Base-by-base conservation (phyloP, 2,113 vertebrate genomes). In the Corynorhinus townsendii region DNA sequence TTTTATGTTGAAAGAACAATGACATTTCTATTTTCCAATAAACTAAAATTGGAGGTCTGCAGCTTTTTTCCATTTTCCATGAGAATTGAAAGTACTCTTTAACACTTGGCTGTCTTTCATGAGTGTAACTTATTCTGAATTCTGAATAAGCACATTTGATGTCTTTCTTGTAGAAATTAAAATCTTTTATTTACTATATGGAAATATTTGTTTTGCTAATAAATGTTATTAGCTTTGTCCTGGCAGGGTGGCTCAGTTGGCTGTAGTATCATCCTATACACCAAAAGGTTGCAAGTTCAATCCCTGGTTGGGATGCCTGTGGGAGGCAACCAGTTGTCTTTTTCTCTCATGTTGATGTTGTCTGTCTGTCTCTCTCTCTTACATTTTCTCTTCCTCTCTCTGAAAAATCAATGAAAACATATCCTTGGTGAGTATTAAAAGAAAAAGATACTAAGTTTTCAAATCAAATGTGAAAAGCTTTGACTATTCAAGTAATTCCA, bases 1-100 rank as follows among this genome's bases (percentile, higher is more conserved):
- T 98, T 95, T 93, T 95, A 30, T 43, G 15, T 38, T 47, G 7
- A 38, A 95, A 96, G 43, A 49, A 24, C 62, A 95, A 54, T 73
- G 79, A 94, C 71, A 7, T 54, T 91, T 93, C 47, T 95, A 35
- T 92, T 88, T 95, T 47, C 76, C 35, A 72, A 0, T 0, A 0
- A 52, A 38, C 40, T 84, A 91, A 64, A 94, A 64, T 93, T 93
- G 68, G 40, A 80, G 5, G 0, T 76, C 49, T 89, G 11, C 26
- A 95, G 69, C 0, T 0, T 4, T 0, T 14, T 52, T 0, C 0
- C 1, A 3, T 62, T 49, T 10, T 94, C 77, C 2, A 0, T 12
- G 1, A 80, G 20, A 93, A 43, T 20, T 38, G 38, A 95, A 66
- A 89, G 88, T 72, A 47, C 40, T 90, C 26, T 40, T 86, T 90